Evolutionary conservation across 2,888 invertebrate species (phyloP).

Genomic region (Apamea monoglypha): DNA sequence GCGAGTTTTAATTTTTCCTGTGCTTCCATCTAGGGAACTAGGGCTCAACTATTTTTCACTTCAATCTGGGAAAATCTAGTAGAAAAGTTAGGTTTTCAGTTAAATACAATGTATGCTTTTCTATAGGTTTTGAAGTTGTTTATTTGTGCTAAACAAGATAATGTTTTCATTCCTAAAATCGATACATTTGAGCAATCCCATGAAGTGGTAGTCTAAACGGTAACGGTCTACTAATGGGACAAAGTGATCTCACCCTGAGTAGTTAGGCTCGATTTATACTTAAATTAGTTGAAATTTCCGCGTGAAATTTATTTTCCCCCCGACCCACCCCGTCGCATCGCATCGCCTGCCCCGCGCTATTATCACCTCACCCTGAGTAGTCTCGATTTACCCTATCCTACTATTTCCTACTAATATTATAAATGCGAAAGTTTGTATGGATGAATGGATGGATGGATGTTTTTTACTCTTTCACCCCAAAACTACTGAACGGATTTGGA

Average conservation of each 20-base stretch:
- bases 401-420: too few relatives aligned
- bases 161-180: not conserved
- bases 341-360: too few relatives aligned
- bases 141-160: not conserved
- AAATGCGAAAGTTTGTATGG: too few relatives aligned
- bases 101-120: not conserved
- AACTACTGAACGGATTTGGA: too few relatives aligned
- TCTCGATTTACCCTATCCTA: too few relatives aligned
- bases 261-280: not conserved
- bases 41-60: not conserved
- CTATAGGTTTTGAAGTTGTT: not conserved
- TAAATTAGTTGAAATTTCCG: not conserved
- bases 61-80: not conserved
- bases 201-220: not conserved
- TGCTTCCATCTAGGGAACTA: not conserved
- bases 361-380: too few relatives aligned
- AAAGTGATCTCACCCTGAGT: not conserved
- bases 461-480: too few relatives aligned
- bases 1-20: not conserved
- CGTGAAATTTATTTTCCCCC: too few relatives aligned
- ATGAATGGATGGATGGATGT: too few relatives aligned
- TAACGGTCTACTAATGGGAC: not conserved
- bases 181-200: not conserved
- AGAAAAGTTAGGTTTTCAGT: not conserved
- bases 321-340: too few relatives aligned